A percentile compares a stretch with the other conserved stretches of the same genome.
These are phyloP conservation scores for Tetramorium parvispinum DNA, from an alignment of 1,140 invertebrate species.

Conservation along the genomic window DNA sequence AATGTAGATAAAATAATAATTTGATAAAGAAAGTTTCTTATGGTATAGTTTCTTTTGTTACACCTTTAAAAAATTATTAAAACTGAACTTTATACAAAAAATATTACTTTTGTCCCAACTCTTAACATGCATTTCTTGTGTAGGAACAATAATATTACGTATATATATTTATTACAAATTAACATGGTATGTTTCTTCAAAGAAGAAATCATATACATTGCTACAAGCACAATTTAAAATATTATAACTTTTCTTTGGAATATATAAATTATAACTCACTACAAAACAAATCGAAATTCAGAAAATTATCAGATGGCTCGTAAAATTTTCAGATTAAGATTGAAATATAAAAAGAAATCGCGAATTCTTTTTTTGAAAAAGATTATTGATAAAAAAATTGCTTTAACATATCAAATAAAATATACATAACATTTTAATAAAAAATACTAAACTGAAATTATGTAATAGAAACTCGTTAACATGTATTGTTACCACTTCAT, in stretches of 20 bases:
- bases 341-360: background rate
- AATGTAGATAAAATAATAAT: no score
- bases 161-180: background rate
- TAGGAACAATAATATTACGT: background rate
- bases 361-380: no score
- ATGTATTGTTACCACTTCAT: background rate
- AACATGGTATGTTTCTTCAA: background rate
- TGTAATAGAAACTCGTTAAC: no score
- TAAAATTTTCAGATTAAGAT: background rate
- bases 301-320: background rate
- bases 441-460: no score
- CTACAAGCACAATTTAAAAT: background rate
- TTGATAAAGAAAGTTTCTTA: no score
- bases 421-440: no score
- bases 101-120: no score
- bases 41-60: no score
- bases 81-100: no score
- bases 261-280: background rate
- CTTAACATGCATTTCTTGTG: background rate
- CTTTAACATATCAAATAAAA: no score
- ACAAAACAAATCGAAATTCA: background rate
- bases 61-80: no score
- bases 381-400: no score
- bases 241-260: background rate
- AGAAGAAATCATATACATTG: background rate